phyloP scores from a whole-genome alignment of 2,888 invertebrate species.

The Platerodrilus igneus region DNA sequence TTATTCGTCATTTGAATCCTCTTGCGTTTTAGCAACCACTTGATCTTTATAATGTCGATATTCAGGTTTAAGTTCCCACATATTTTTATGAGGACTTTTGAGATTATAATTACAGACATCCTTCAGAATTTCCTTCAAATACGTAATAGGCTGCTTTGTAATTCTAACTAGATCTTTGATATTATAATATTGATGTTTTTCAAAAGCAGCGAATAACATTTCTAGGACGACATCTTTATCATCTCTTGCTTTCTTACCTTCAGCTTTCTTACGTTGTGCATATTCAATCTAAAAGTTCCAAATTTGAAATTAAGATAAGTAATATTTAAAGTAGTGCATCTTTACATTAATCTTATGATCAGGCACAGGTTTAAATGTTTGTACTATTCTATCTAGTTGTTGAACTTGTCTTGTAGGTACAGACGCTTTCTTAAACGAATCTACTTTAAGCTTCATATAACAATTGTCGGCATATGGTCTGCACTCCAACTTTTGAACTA shows the following conservation, averaged over 20 bases:
- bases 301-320: too few relatives aligned
- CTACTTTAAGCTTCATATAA: slow-evolving; percentile 87
- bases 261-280: too few relatives aligned
- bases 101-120: slow-evolving; percentile 93
- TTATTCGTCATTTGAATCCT: too few relatives aligned
- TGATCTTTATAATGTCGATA: slow-evolving; percentile 87
- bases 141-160: slow-evolving; percentile 86
- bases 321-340: too few relatives aligned
- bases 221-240: slow-evolving; percentile 89
- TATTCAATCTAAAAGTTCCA: too few relatives aligned
- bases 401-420: slow-evolving; percentile 83
- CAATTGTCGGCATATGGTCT: slow-evolving; percentile 81
- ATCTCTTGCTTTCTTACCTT: slow-evolving; percentile 86
- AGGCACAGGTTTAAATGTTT: slow-evolving; percentile 87
- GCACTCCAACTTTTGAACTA: slow-evolving; percentile 95
- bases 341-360: slow-evolving; percentile 90
- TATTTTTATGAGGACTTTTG: slow-evolving; percentile 92
- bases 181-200: slow-evolving; percentile 97
- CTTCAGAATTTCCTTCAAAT: slow-evolving; percentile 89
- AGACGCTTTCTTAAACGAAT: slow-evolving; percentile 81
- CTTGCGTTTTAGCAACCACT: too few relatives aligned
- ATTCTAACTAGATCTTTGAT: slow-evolving; percentile 85
- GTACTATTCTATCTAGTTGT: slow-evolving; percentile 81
- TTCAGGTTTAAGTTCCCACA: slow-evolving; percentile 96
- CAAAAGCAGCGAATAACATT: slow-evolving; percentile 90